A percentile compares a stretch with the other conserved stretches of the same genome.
Conservation (phyloP, 2,797 vertebrate species). For the Helicolenus hilgendorfi region DNA sequence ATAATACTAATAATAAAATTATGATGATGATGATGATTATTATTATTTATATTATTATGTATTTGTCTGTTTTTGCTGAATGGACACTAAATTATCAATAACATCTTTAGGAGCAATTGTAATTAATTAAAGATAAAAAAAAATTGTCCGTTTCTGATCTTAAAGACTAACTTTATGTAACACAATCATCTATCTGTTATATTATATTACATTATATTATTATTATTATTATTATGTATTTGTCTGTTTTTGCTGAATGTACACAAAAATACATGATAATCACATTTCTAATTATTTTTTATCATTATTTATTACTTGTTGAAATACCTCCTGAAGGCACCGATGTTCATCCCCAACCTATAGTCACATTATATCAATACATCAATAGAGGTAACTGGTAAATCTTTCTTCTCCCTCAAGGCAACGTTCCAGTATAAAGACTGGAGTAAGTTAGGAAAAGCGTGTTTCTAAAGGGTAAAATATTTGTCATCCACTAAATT, state of each 20-base stretch:
- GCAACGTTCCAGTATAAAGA: not conserved
- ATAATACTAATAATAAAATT: too few relatives aligned
- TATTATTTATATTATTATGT: too few relatives aligned
- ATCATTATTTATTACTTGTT: not conserved
- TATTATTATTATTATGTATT: too few relatives aligned
- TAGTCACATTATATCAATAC: not conserved
- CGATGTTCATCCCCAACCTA: not conserved
- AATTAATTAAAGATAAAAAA: not conserved
- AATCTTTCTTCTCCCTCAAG: not conserved
- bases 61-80: too few relatives aligned
- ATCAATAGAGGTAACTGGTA: not conserved
- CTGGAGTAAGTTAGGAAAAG: not conserved
- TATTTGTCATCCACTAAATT: not conserved
- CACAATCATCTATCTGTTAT: too few relatives aligned
- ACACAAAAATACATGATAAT: not conserved
- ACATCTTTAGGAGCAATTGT: not conserved
- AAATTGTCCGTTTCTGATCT: not conserved
- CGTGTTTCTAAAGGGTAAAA: not conserved
- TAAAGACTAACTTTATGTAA: not conserved
- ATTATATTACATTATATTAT: too few relatives aligned
- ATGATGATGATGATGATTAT: too few relatives aligned
- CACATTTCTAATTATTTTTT: not conserved
- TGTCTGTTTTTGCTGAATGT: not conserved
- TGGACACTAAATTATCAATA: not conserved
- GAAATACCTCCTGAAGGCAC: not conserved